Evolutionary conservation across 2,113 vertebrate species (phyloP), one percentile per base, ranked within the genome.

Genomic region (Epinephelus fuscoguttatus): DNA sequence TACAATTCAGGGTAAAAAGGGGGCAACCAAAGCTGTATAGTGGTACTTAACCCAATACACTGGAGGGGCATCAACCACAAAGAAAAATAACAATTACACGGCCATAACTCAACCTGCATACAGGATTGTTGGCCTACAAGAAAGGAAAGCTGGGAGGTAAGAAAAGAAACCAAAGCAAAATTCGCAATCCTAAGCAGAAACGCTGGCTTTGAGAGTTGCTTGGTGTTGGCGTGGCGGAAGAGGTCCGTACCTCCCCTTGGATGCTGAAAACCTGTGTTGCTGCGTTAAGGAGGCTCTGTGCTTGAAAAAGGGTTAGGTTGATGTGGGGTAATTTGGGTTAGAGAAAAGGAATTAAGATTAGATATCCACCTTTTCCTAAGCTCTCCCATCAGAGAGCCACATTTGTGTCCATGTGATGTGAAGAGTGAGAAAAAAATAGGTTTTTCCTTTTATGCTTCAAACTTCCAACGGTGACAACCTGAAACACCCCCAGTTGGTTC

Each of bases 321-420:
- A 94, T 84, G 90, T 93, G 94, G 94, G 95, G 95, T 94, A 95
- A 95, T 95, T 96, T 94, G 93, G 95, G 96, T 96, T 96, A 96
- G 95, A 95, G 95, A 93, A 95, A 95, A 96, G 92, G 91, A 95
- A 94, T 95, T 94, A 93, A 88, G 92, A 95, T 95, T 95, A 95
- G 92, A 93, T 88, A 87, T 92, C 92, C 87, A 94, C 92, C 91
- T 94, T 88, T 94, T 94, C 86, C 89, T 92, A 93, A 11, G 86
- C 91, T 88, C 89, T 84, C 93, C 82, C 85, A 80, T 86, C 84
- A 90, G 91, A 94, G 92, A 91, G 89, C 81, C 88, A 92, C 85
- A 89, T 89, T 86, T 84, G 69, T 93, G 63, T 85, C 87, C 86
- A 86, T 69, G 83, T 88, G 85, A 91, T 72, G 84, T 85, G 84